Evolutionary conservation across 2,888 invertebrate genomes (phyloP).

Genomic region (Hypercompe scribonia): DNA sequence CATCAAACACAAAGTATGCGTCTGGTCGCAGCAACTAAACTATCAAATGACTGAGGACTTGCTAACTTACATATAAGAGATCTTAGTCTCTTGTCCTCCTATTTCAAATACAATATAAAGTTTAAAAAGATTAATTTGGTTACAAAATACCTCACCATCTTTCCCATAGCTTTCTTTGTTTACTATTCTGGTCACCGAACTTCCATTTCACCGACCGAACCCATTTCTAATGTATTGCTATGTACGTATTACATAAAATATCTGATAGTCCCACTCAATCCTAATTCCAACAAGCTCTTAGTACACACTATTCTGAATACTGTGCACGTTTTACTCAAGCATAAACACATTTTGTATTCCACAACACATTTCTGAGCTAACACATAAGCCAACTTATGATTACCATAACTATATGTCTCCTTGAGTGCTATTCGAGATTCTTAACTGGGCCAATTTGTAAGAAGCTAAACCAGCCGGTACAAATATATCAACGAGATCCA

Average conservation of each 20-base stretch:
- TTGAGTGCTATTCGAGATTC: constrained; percentile 15
- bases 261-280: background rate
- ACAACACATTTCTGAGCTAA: constrained; percentile 14
- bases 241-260: background rate
- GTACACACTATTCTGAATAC: constrained; percentile 4
- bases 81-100: too few relatives aligned
- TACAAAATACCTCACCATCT: too few relatives aligned
- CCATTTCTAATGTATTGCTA: too few relatives aligned
- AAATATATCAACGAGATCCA: constrained; percentile 25
- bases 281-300: background rate
- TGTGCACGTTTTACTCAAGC: constrained; percentile 7
- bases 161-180: too few relatives aligned
- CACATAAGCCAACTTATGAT: constrained; percentile 17
- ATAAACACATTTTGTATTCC: constrained; percentile 19
- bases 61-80: too few relatives aligned
- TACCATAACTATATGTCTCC: constrained; percentile 26
- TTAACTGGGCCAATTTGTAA: constrained; percentile 35
- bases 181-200: too few relatives aligned
- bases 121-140: too few relatives aligned
- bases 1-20: too few relatives aligned
- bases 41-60: too few relatives aligned
- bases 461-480: constrained; percentile 17
- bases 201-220: too few relatives aligned
- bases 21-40: too few relatives aligned
- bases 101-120: too few relatives aligned